These are phyloP conservation scores for Mormyrus iriodes DNA, from an alignment of 2,113 vertebrate genomes.

Conservation along the genomic window DNA sequence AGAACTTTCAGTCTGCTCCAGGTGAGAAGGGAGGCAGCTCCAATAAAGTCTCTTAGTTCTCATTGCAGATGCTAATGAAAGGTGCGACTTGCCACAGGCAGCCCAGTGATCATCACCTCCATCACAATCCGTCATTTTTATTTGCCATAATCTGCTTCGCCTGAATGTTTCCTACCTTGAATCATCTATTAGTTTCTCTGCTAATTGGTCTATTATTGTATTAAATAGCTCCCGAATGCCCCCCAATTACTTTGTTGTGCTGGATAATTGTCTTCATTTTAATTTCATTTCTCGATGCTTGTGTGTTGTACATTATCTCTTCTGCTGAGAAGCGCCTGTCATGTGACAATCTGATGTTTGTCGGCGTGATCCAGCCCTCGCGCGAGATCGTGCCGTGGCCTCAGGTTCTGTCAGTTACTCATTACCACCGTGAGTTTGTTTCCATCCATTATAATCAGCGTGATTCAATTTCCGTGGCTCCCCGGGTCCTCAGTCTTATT, in stretches of 20 bases:
- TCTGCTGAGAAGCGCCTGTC: background rate
- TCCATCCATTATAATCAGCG: background rate
- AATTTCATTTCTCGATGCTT: background rate
- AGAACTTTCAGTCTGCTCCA: background rate
- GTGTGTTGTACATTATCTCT: background rate
- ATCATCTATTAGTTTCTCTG: constrained; percentile 20
- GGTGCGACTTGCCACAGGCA: constrained; percentile 1
- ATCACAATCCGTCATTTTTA: constrained; percentile 2
- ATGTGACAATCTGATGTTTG: constrained; percentile 5
- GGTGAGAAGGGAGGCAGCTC: background rate
- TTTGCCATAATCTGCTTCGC: constrained; percentile 5
- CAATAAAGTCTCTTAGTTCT: background rate
- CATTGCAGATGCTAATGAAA: constrained; percentile 5
- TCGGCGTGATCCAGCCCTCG: background rate
- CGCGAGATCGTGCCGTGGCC: background rate
- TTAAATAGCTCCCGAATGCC: constrained; percentile 18
- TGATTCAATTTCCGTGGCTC: background rate
- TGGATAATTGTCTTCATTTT: constrained; percentile 19
- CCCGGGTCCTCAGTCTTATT: background rate
- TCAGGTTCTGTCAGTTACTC: background rate
- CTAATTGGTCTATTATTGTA: constrained; percentile 17
- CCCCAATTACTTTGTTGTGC: constrained; percentile 12
- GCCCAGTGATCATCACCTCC: background rate
- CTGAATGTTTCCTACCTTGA: constrained; percentile 17
- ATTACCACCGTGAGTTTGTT: background rate